Base-by-base conservation (phyloP, 30 jellyfish, hydroid and myxozoan species). In the Clytia hemisphaerica region DNA sequence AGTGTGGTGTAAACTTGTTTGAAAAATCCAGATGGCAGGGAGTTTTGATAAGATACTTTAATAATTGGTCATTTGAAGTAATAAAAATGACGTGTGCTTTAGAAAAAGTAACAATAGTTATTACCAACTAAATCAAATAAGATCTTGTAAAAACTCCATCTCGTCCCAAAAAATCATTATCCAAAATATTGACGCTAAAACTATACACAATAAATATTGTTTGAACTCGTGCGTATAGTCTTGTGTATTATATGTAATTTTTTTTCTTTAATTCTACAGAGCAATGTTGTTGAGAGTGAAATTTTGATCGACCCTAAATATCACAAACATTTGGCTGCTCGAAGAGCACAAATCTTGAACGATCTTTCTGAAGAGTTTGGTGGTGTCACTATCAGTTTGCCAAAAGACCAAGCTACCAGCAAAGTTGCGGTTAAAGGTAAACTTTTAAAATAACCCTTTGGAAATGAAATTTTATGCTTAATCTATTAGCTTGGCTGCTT, bases 291-390 rank as follows among this genome's bases (percentile, higher is more conserved):
- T 30, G 97, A 88, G 47, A 88, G 76, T n/a, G 84, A 88, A 33
- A 80, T 88, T 5, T 67, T 63, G 24, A 76, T 88, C 30, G 93
- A 79, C 45, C 97, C 94, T 10, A 88, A 88, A 34, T 72, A 79
- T 48, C 97, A 88, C 84, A 33, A 73, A 63, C 78, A 88, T 40
- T 79, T 88, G 49, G 78, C 81, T 10, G 92, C 94, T 55, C 77
- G 82, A 35, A 73, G 94, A 40, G 94, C 97, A 4, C 89, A 88
- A 27, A 80, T 79, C 25, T 67, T 88, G 58, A 77, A 82, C 12
- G 97, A 88, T 19, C 79, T 88, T 19, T 75, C 94, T 28, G 93
- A 79, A 27, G 97, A 88, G 61, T 79, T 49, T 61, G 97, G 97
- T 18, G 97, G 97, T 0, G 97, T 88, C 28, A 48, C 80, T 16